Evolutionary conservation across 1,140 invertebrate genomes (phyloP).

Genomic region (Neodiprion pinetum): DNA sequence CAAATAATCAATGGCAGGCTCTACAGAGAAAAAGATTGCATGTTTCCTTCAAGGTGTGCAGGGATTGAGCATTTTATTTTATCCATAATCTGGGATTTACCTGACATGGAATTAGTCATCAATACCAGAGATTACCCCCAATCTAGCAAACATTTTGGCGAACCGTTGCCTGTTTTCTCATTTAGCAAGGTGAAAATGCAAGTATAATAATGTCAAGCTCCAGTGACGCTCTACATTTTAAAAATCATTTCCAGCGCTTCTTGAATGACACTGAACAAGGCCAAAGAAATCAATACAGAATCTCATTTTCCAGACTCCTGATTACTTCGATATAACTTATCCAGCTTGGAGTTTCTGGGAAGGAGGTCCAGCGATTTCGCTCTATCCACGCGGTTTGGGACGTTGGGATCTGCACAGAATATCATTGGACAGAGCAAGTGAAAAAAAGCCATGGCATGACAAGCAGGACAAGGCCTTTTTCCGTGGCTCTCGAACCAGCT

Average conservation of each 20-base stretch:
- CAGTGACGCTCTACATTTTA: too few relatives aligned
- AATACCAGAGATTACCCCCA: constrained; percentile 96
- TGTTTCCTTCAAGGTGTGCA: constrained; percentile 90
- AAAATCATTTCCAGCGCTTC: too few relatives aligned
- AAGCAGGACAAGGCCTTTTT: constrained; percentile 87
- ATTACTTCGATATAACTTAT: constrained; percentile 94
- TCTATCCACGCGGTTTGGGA: constrained; percentile 92
- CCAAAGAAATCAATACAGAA: constrained; percentile 2
- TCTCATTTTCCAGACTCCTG: constrained; percentile 66
- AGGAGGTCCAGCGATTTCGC: constrained; percentile 92
- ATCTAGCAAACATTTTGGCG: constrained; percentile 69
- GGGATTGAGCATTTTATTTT: constrained; percentile 91
- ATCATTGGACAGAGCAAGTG: constrained; percentile 71
- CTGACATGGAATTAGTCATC: constrained; percentile 87
- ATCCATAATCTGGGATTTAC: constrained; percentile 68
- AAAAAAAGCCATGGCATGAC: constrained; percentile 75
- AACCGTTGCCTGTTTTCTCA: constrained; percentile 84
- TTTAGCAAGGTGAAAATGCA: constrained; percentile 84
- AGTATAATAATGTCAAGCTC: constrained; percentile 6
- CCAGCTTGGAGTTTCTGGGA: constrained; percentile 98
- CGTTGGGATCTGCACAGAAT: constrained; percentile 87
- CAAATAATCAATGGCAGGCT: constrained; percentile 84
- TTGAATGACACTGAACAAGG: too few relatives aligned
- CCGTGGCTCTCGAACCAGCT: constrained; percentile 90
- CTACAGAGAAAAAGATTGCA: constrained; percentile 84